Evolutionary conservation across 2,113 vertebrate species (phyloP).

Genomic region (Rhinoderma darwinii): DNA sequence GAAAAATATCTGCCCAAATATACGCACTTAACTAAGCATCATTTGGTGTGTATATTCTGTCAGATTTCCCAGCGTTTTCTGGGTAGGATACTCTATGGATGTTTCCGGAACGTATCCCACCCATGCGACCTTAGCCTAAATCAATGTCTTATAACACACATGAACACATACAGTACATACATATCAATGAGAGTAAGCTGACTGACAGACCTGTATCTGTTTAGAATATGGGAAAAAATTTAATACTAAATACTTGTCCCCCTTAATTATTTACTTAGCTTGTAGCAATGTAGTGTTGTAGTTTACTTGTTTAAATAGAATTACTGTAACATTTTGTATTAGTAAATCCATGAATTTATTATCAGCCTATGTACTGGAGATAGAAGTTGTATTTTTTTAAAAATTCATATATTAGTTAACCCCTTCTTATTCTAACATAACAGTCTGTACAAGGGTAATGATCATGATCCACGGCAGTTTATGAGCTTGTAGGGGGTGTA

Average conservation of each 20-base stretch:
- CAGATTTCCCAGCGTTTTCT: too few species aligned
- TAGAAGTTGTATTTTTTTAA: background rate
- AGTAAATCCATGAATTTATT: background rate
- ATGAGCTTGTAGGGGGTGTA: constrained; percentile 67
- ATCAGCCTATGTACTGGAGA: background rate
- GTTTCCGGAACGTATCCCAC: too few species aligned
- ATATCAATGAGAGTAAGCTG: too few species aligned
- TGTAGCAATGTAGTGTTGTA: background rate
- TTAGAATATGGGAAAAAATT: background rate
- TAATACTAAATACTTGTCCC: background rate
- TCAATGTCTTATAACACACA: too few species aligned
- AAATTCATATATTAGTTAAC: background rate
- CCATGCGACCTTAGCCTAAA: too few species aligned
- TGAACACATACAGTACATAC: too few species aligned
- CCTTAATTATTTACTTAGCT: background rate
- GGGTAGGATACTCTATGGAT: too few species aligned
- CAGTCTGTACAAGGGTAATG: constrained; percentile 46
- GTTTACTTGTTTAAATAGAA: background rate
- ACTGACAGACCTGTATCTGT: background rate
- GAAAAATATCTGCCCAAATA: too few species aligned
- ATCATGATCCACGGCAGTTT: constrained; percentile 66
- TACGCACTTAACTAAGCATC: too few species aligned
- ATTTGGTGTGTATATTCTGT: too few species aligned
- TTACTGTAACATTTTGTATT: background rate
- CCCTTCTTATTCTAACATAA: background rate